A percentile compares a stretch with the other conserved stretches of the same genome.
These are phyloP conservation scores for Neofelis nebulosa DNA, from an alignment of 2,113 vertebrate genomes.

Conservation along the genomic window DNA sequence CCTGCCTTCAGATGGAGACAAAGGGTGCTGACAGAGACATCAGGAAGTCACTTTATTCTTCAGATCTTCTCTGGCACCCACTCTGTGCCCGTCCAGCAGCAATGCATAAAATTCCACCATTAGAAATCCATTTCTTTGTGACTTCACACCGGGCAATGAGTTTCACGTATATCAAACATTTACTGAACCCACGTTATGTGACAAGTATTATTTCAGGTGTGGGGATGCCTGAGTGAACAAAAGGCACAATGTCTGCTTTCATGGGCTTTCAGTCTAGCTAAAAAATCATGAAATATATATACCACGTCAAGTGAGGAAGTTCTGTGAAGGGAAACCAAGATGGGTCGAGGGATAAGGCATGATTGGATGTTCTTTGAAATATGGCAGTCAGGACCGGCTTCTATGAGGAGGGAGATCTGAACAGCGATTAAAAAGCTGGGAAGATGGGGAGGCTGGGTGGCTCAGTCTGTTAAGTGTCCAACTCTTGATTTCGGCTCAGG, in stretches of 20 bases:
- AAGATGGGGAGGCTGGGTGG: no score
- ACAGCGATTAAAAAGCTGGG: rapidly evolving
- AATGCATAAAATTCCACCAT: not conserved
- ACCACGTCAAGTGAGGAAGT: not conserved
- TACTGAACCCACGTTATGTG: not conserved
- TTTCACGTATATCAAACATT: not conserved
- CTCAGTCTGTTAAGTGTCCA: no score
- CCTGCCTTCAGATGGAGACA: not conserved
- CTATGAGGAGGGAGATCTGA: not conserved
- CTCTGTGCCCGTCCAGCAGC: not conserved
- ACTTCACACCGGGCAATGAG: not conserved
- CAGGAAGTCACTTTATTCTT: not conserved
- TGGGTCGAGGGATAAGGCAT: not conserved
- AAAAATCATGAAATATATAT: not conserved
- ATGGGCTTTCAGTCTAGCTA: not conserved
- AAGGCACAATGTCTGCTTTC: not conserved
- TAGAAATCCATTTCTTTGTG: not conserved
- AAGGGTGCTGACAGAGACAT: not conserved
- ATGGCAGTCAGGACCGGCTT: not conserved
- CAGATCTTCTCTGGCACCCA: not conserved
- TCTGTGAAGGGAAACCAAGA: not conserved
- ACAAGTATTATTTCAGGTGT: not conserved
- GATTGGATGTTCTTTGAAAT: not conserved
- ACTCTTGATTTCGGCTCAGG: no score
- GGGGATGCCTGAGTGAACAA: not conserved